Evolutionary conservation across 2,888 invertebrate species (phyloP).

Genomic region (Slavum lentiscoides): DNA sequence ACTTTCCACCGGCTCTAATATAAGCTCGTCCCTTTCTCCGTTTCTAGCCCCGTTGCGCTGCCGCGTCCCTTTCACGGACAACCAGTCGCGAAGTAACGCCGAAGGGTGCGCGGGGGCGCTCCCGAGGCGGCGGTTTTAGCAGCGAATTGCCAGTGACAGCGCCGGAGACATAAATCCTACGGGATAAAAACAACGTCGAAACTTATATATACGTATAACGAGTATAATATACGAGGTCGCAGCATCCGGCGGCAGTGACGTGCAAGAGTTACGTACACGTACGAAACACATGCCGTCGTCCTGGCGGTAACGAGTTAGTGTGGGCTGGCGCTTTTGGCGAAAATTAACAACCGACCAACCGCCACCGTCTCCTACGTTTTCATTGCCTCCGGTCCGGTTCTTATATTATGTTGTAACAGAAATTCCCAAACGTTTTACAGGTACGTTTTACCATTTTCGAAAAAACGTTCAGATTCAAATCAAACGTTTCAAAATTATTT

Average conservation of each 20-base stretch:
- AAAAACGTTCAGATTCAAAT: too few relatives aligned
- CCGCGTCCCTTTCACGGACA: neutral
- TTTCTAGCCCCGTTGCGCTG: neutral
- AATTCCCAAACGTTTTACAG: too few relatives aligned
- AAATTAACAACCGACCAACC: too few relatives aligned
- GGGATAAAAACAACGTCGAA: conserved; percentile 50
- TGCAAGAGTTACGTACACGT: too few relatives aligned
- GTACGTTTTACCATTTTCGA: too few relatives aligned
- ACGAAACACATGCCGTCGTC: neutral
- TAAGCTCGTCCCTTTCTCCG: neutral
- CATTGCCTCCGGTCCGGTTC: too few relatives aligned
- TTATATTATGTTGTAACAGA: too few relatives aligned
- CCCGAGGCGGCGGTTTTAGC: neutral
- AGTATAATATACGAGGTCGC: conserved; percentile 42
- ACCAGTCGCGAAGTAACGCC: conserved; percentile 13
- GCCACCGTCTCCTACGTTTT: too few relatives aligned
- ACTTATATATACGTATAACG: conserved; percentile 7
- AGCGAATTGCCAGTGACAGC: conserved; percentile 48
- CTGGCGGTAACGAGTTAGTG: neutral
- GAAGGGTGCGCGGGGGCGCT: neutral
- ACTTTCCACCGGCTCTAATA: too few relatives aligned
- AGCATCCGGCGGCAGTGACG: conserved; percentile 31
- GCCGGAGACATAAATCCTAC: conserved; percentile 44
- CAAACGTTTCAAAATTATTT: too few relatives aligned
- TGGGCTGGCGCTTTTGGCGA: too few relatives aligned